Percentiles rank a stretch among this genome's conserved stretches.
These are phyloP conservation scores for Phalacrocorax brasilianus DNA, from an alignment of 2,113 vertebrate genomes.

Conservation along the genomic window DNA sequence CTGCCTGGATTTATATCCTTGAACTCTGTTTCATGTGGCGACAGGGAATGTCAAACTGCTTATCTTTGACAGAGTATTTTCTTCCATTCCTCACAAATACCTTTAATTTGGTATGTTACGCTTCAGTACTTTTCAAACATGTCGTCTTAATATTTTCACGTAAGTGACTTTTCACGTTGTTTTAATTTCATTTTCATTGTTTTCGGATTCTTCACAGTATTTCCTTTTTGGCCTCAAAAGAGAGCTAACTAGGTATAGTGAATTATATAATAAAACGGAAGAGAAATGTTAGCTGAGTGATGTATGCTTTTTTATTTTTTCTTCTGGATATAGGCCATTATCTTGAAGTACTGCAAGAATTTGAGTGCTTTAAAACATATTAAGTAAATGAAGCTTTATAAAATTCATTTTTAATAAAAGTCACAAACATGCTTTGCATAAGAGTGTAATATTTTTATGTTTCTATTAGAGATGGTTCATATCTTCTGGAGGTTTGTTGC, in stretches of 20 bases:
- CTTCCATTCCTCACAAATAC: neutral
- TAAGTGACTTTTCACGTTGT: neutral
- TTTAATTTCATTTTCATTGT: neutral
- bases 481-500: neutral
- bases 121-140: neutral
- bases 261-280: slow-evolving; percentile 1
- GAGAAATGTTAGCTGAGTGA: neutral
- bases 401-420: neutral
- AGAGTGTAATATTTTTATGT: neutral
- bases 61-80: neutral
- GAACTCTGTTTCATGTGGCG: neutral
- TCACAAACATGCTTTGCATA: neutral
- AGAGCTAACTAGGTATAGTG: neutral
- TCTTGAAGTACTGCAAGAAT: neutral
- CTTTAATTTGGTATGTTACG: neutral
- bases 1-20: neutral
- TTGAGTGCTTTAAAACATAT: neutral
- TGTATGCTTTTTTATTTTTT: neutral
- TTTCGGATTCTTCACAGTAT: neutral
- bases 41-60: neutral
- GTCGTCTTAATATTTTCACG: neutral
- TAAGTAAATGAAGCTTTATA: neutral
- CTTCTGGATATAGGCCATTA: neutral
- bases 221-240: neutral
- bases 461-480: neutral